Evolutionary conservation across 2,113 vertebrate genomes (phyloP).

Genomic region (Eleginops maclovinus): DNA sequence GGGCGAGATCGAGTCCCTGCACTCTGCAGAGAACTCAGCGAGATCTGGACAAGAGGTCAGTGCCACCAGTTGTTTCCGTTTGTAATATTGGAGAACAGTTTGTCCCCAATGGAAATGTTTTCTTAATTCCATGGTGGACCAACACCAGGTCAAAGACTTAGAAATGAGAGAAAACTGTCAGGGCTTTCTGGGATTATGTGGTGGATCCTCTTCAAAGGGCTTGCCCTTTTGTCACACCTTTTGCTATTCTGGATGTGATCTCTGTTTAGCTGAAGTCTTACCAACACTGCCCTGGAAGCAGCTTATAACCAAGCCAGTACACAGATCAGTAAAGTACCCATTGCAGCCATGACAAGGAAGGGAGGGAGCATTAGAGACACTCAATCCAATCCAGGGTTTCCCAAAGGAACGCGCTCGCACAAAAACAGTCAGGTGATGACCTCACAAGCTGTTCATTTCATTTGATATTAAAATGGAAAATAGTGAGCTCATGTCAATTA

Average conservation of each 20-base stretch:
- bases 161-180: conserved; percentile 2
- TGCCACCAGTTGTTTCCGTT: conserved; percentile 3
- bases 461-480: no score
- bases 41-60: conserved; percentile 90
- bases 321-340: conserved; percentile 48
- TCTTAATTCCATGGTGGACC: background rate
- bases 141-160: background rate
- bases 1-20: conserved; percentile 98
- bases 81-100: no score
- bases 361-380: background rate
- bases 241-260: conserved; percentile 56
- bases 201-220: conserved; percentile 36
- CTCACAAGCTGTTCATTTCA: no score
- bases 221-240: conserved; percentile 37
- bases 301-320: conserved; percentile 60
- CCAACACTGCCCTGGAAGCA: conserved; percentile 47
- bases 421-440: no score
- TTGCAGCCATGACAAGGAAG: conserved; percentile 3
- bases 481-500: no score
- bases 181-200: conserved; percentile 9
- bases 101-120: no score
- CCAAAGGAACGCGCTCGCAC: background rate
- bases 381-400: background rate
- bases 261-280: conserved; percentile 48
- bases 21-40: conserved; percentile 93